Conservation (phyloP, 2,888 invertebrate genomes). For the Lysandra coridon region DNA sequence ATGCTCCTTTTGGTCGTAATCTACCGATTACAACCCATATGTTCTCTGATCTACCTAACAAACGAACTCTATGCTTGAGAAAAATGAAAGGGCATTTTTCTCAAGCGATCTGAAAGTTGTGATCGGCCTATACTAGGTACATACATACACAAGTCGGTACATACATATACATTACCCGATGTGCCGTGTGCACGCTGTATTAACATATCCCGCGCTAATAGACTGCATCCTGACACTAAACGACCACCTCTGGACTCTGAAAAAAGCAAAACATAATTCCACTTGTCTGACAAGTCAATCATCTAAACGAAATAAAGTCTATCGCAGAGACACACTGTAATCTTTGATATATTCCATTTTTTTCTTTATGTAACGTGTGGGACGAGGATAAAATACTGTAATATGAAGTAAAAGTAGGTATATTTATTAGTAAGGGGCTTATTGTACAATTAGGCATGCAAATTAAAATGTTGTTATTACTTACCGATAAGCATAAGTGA, state of each 20-base stretch:
- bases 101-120: background rate
- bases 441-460: background rate
- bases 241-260: background rate
- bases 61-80: no score
- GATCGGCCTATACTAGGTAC: background rate
- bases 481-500: background rate
- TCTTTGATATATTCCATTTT: background rate
- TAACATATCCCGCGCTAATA: constrained; percentile 35
- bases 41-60: no score
- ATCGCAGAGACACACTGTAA: background rate
- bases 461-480: background rate
- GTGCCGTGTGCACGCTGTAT: constrained; percentile 32
- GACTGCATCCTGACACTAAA: constrained; percentile 37
- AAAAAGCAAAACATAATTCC: background rate
- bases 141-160: background rate
- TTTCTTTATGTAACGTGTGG: background rate
- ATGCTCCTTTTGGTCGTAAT: no score
- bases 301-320: background rate
- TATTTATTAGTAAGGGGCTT: background rate
- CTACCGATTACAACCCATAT: no score
- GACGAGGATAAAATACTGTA: background rate
- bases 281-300: constrained; percentile 3
- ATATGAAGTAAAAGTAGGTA: background rate
- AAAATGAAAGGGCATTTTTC: no score
- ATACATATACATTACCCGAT: background rate